A percentile compares a stretch with the other conserved stretches of the same genome.
phyloP scores from a whole-genome alignment of 2,113 vertebrate genomes.

The Chaetorhynchus papuensis region DNA sequence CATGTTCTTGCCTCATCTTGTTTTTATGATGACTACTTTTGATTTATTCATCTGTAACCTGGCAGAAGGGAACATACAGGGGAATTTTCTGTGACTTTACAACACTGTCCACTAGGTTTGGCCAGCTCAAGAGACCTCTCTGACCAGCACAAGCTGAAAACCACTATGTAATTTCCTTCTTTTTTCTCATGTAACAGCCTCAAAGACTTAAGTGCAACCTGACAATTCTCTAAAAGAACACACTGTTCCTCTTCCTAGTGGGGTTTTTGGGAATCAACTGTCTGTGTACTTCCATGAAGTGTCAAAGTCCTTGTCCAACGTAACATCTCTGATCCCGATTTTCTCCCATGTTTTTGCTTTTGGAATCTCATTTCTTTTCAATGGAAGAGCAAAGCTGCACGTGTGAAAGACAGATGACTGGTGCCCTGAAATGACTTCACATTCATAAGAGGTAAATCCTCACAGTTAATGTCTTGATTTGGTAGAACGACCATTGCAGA shows the following conservation, averaged over 20 bases:
- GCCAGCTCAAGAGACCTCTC: background rate
- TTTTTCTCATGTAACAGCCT: background rate
- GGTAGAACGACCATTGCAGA: background rate
- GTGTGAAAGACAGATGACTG: background rate
- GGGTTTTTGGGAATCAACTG: background rate
- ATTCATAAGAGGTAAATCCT: background rate
- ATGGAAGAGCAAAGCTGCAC: background rate
- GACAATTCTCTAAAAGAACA: background rate
- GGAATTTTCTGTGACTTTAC: background rate
- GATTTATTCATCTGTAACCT: background rate
- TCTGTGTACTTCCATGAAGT: background rate
- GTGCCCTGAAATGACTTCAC: background rate
- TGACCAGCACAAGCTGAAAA: background rate
- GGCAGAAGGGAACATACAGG: background rate
- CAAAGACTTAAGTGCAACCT: background rate
- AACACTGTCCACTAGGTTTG: background rate
- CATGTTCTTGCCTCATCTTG: background rate
- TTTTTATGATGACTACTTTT: background rate
- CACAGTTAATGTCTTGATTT: background rate
- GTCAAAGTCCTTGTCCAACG: background rate
- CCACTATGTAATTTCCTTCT: background rate
- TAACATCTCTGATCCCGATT: background rate
- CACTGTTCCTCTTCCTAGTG: background rate
- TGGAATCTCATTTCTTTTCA: background rate
- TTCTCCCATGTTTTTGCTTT: background rate